Conservation (phyloP, 2,797 vertebrate species). For the Gymnothorax reevesii region DNA sequence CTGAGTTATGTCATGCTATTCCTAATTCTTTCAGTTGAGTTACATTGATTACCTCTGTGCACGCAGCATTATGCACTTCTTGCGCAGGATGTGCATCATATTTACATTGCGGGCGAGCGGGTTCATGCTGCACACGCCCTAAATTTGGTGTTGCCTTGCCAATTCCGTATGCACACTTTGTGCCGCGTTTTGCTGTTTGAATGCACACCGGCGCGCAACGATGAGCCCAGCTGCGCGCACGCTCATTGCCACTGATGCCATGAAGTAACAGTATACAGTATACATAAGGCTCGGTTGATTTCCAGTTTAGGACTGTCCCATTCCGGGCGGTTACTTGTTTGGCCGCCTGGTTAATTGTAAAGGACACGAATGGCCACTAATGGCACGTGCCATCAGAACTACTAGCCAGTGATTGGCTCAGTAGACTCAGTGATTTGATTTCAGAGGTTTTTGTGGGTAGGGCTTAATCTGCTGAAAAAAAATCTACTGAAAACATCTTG, state of each 20-base stretch:
- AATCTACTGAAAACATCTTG: no score
- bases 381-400: not conserved
- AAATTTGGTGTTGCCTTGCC: not conserved
- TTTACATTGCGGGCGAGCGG: not conserved
- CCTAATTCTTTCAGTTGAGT: not conserved
- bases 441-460: not conserved
- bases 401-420: not conserved
- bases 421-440: not conserved
- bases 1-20: no score
- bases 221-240: not conserved
- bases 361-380: not conserved
- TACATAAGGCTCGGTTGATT: not conserved
- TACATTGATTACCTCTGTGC: not conserved
- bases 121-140: slow-evolving; percentile 15
- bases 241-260: not conserved
- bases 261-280: not conserved
- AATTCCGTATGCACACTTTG: not conserved
- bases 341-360: not conserved
- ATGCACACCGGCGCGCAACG: not conserved
- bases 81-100: slow-evolving; percentile 12
- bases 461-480: no score
- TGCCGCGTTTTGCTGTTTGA: no score
- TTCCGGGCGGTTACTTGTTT: not conserved
- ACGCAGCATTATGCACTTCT: not conserved
- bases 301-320: not conserved